A percentile compares a stretch with the other conserved stretches of the same genome.
phyloP scores from a whole-genome alignment of 1,140 invertebrate species.

The Zeugodacus cucurbitae region DNA sequence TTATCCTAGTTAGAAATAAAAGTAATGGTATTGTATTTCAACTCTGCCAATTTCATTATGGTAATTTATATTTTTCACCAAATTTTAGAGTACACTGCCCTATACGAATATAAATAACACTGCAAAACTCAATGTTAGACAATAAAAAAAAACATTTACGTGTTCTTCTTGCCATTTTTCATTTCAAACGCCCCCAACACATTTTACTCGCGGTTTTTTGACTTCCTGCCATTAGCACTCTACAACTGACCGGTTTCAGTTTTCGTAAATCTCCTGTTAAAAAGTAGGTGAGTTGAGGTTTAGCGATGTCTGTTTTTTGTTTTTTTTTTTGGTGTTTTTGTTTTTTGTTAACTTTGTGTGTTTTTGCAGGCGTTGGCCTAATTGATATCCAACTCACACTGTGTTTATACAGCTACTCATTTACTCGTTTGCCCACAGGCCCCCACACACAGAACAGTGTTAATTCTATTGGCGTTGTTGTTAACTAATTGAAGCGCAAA shows the following conservation, averaged over 20 bases:
- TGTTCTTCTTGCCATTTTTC: neutral
- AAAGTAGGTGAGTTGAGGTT: neutral
- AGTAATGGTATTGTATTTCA: no score
- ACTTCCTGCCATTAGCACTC: no score
- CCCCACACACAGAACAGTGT: neutral
- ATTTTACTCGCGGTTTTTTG: neutral
- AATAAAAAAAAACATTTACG: neutral
- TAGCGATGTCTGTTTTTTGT: neutral
- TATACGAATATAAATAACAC: no score
- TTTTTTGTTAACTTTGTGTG: no score
- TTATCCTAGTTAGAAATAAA: no score
- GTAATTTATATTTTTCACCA: no score
- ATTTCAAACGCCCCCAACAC: neutral
- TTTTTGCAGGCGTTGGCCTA: neutral
- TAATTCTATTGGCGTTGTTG: neutral
- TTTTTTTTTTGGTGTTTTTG: neutral
- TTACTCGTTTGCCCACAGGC: neutral
- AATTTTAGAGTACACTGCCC: no score
- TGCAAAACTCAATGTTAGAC: neutral
- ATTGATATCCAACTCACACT: constrained; percentile 13
- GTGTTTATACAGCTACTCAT: neutral
- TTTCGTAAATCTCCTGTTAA: neutral
- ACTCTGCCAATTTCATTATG: no score
- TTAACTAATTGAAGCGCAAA: neutral
- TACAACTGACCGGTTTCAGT: neutral